phyloP scores from a whole-genome alignment of 2,113 vertebrate genomes.

The Atlantisia rogersi region DNA sequence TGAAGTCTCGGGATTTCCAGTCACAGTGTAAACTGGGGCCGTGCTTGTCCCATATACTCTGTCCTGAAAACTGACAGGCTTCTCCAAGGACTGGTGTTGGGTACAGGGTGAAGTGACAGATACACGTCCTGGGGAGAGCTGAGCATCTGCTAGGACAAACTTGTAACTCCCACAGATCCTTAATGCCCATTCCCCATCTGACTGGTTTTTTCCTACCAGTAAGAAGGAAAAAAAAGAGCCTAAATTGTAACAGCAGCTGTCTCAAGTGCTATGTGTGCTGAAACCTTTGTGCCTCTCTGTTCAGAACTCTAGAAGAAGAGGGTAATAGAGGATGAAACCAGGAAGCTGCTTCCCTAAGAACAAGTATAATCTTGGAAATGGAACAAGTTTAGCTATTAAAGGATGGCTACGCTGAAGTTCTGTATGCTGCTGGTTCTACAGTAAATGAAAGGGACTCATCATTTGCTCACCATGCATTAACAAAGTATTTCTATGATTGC shows the following conservation, averaged over 20 bases:
- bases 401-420: background rate
- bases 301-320: background rate
- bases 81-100: background rate
- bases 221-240: background rate
- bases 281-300: background rate
- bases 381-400: background rate
- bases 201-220: background rate
- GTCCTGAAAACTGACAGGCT: background rate
- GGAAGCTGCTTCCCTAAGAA: background rate
- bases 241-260: background rate
- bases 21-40: background rate
- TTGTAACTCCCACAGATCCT: background rate
- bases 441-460: background rate
- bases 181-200: background rate
- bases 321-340: background rate
- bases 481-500: background rate
- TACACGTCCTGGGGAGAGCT: background rate
- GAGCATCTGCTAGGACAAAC: background rate
- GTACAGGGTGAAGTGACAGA: background rate
- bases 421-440: background rate
- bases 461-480: background rate
- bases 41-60: background rate
- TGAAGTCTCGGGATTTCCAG: background rate
- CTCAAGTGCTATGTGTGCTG: background rate
- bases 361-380: background rate